Base-by-base conservation (phyloP, 2,797 vertebrate species). In the Pelodytes ibericus region DNA sequence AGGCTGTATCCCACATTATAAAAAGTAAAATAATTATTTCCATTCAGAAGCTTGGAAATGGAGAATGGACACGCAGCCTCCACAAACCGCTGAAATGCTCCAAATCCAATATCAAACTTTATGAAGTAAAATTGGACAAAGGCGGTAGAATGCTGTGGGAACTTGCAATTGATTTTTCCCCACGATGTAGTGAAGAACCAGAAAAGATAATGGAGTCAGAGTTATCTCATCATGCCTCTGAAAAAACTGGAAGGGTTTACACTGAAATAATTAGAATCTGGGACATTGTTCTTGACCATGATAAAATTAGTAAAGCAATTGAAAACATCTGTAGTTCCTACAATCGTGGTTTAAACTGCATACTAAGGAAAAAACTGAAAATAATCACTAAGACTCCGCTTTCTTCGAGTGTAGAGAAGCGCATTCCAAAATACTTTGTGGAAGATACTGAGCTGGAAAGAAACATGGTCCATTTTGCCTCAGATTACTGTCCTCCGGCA, bases 251-350 rank as follows among this genome's bases (percentile, higher is more conserved):
- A 16, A 84, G 81, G 29, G 82, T 94, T 83, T 94, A 93, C 79
- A 92, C 91, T 0, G 92, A 94, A 82, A 92, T 93, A 31, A 94
- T 94, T 77, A 86, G 92, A 36, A 91, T 94, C 74, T 93, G 92
- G 92, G 91, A 93, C 72, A 83, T 94, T 13, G 86, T 92, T 72
- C 81, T 93, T 0, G 91, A 92, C 67, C 92, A 93, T 30, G 72
- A 82, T 78, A 93, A 92, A 69, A 84, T 94, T 22, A 79, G 85
- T 0, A 86, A 72, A 26, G 82, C 82, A 59, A 90, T 93, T 57
- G 73, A 83, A 41, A 86, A 81, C 20, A 91, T 92, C 72, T 91
- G 89, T 10, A 83, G 41, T 18, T 89, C 92, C 65, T 92, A 91
- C 69, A 92, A 89, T 29, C 87, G 91, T 20, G 92, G 92, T 4